Base-by-base conservation (phyloP, 1,140 invertebrate species). In the Procambarus virginalis region DNA sequence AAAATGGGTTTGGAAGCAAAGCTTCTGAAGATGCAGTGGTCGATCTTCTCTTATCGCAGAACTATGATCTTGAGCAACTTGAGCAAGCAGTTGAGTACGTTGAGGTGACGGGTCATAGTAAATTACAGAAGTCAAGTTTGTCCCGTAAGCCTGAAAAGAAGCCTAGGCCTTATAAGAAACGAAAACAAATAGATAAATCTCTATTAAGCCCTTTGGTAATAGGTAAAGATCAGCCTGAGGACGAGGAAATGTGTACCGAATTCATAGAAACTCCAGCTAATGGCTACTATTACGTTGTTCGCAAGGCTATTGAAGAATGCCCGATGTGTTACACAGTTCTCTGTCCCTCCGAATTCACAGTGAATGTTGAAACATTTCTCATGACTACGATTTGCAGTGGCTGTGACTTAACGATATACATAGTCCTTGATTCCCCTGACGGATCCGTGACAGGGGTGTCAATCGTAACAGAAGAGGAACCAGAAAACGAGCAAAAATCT, bases 381-480 rank as follows among this genome's bases (percentile, higher is more conserved):
- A 48, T 78, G 2, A 78, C 45, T 0, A 48, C 76, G 8, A 14
- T 78, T 3, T 78, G 76, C 34, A 78, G 6, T 78, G 76, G 76
- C 2, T 78, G 76, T 78, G 46, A 78, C 49, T 46, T 78, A 3
- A 78, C 76, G 4, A 78, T 78, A 17, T 78, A 78, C 49, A 49
- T 78, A n/a, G 76, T 78, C 68, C 68, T 17, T n/a, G 68, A 70
- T 12, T 5, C 22, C n/a, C 68, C 68, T 6, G 68, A 70, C 10
- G 68, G 68, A 14, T 8, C n/a, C 3, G 20, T 17, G 12, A 10
- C 68, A 73, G n/a, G 68, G 4, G 68, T 70, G n/a, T 70, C 68
- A 3, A 22, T 70, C 6, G 68, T 70, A 10, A 70, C 68, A 5
- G 68, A 70, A 22, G 22, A 70, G 51, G 10, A 55, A 64, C 4